phyloP scores from a whole-genome alignment of 2,888 invertebrate species.

The Calephelis perditalis region DNA sequence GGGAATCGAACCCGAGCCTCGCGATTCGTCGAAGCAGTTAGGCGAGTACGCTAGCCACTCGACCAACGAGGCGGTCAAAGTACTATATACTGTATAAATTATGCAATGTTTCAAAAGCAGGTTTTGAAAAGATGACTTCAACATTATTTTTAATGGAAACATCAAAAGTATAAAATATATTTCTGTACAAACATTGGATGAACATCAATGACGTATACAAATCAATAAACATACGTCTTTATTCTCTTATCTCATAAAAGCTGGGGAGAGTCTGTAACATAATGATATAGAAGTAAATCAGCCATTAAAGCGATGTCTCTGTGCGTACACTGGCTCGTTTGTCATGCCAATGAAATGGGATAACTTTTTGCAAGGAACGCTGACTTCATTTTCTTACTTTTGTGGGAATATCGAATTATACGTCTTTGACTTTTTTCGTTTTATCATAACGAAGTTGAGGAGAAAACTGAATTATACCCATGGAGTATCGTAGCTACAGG shows the following conservation, averaged over 20 bases:
- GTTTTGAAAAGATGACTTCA: too few relatives aligned
- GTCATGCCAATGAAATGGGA: slow-evolving; percentile 68
- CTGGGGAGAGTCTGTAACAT: slow-evolving; percentile 29
- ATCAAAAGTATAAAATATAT: too few relatives aligned
- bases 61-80: too few relatives aligned
- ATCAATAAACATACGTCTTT: slow-evolving; percentile 11
- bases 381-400: slow-evolving; percentile 63
- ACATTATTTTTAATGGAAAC: too few relatives aligned
- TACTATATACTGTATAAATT: too few relatives aligned
- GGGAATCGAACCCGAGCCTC: too few relatives aligned
- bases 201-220: slow-evolving; percentile 10
- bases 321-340: slow-evolving; percentile 54
- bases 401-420: slow-evolving; percentile 58
- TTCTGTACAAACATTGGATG: not conserved
- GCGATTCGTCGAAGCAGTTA: too few relatives aligned
- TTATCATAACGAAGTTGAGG: too few relatives aligned
- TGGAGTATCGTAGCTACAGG: too few relatives aligned
- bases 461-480: too few relatives aligned
- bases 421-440: slow-evolving; percentile 35
- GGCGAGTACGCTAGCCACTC: too few relatives aligned
- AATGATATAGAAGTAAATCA: slow-evolving; percentile 65
- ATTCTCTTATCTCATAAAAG: slow-evolving; percentile 21
- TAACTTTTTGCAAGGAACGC: slow-evolving; percentile 68
- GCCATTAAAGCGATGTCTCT: slow-evolving; percentile 54
- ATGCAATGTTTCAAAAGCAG: too few relatives aligned